Percentiles rank a stretch among this genome's conserved stretches.
Conservation (phyloP, 1,140 invertebrate species). For the Drosophila pseudoananassae region DNA sequence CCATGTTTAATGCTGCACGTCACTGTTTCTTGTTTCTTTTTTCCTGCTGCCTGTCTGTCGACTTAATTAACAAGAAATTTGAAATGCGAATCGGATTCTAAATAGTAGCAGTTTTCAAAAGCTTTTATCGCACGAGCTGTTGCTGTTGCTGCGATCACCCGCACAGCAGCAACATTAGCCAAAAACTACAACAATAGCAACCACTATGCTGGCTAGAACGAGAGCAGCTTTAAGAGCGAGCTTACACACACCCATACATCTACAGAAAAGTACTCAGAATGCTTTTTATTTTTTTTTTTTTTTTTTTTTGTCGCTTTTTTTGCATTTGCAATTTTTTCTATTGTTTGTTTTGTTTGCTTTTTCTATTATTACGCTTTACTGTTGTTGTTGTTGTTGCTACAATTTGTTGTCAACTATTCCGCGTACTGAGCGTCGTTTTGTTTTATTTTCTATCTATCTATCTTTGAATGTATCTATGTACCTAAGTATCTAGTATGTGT, state of each 20-base stretch:
- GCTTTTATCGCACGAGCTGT: conserved; percentile 61
- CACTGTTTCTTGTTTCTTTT: conserved; percentile 10
- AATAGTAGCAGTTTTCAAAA: conserved; percentile 18
- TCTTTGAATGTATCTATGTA: conserved; percentile 1
- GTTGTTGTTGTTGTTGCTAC: conserved; percentile 13
- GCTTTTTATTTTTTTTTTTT: conserved; percentile 24
- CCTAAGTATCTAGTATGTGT: conserved; percentile 2
- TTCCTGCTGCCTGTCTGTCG: not conserved
- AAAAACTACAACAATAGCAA: conserved; percentile 7
- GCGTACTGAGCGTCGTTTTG: conserved; percentile 53
- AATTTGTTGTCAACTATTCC: conserved; percentile 75
- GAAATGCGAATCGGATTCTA: conserved; percentile 7
- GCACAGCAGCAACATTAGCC: conserved; percentile 36
- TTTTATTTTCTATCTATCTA: conserved; percentile 13
- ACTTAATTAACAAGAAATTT: conserved; percentile 41
- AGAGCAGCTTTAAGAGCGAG: conserved; percentile 45
- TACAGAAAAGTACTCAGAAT: conserved; percentile 15
- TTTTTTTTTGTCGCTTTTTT: conserved; percentile 41
- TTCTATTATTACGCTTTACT: conserved; percentile 48
- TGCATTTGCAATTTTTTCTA: conserved; percentile 54
- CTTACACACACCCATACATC: conserved; percentile 15
- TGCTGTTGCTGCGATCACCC: conserved; percentile 27
- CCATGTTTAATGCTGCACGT: conserved; percentile 30
- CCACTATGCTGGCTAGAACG: not conserved
- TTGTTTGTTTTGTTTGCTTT: conserved; percentile 63